A percentile compares a stretch with the other conserved stretches of the same genome.
Evolutionary conservation across 2,888 invertebrate species (phyloP).

Genomic region (Anodontia alba): DNA sequence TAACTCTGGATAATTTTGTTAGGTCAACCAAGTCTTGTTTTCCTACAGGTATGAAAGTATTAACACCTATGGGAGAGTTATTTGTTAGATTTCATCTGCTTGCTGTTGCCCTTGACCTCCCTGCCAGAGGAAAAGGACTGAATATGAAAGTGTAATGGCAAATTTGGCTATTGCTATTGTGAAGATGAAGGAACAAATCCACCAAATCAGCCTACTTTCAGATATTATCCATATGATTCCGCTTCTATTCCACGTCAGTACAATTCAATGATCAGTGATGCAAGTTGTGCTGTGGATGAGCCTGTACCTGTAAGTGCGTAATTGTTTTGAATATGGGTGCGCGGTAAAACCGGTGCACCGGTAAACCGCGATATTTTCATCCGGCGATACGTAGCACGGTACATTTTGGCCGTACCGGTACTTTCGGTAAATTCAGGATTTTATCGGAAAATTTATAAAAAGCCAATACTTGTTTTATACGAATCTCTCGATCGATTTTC

Average conservation of each 20-base stretch:
- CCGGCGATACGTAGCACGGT: no score
- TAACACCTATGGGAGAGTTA: no score
- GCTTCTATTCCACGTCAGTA: not conserved
- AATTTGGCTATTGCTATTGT: not conserved
- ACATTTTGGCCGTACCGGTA: no score
- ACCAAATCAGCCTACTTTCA: not conserved
- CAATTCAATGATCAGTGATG: not conserved
- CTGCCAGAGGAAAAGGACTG: not conserved
- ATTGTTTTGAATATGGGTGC: no score
- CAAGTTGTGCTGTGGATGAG: not conserved
- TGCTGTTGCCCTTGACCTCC: not conserved
- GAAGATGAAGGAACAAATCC: not conserved
- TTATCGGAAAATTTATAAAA: not conserved
- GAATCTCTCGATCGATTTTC: not conserved
- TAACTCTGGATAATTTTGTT: no score
- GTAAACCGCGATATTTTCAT: no score
- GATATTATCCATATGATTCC: not conserved
- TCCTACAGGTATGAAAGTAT: no score
- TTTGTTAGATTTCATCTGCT: no score
- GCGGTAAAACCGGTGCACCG: no score
- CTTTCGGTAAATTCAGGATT: not conserved
- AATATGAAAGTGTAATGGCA: not conserved
- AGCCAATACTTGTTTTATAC: constrained; percentile 1
- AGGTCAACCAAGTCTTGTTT: no score
- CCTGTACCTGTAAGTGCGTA: not conserved